Base-by-base conservation (phyloP, 2,797 vertebrate genomes). In the Notolepis coatsorum region DNA sequence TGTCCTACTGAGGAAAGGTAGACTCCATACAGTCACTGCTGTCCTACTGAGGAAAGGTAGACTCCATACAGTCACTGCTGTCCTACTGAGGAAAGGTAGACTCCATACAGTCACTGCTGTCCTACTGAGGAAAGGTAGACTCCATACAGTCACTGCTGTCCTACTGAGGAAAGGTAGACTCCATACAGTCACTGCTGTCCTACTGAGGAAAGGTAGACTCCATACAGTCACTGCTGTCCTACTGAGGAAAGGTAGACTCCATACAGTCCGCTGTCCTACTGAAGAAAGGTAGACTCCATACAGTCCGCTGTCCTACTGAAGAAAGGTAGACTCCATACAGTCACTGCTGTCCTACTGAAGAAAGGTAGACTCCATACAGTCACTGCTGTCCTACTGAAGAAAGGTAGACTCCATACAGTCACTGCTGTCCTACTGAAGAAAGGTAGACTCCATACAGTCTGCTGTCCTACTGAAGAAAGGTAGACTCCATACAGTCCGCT, bases 1-100 rank as follows among this genome's bases (percentile, higher is more conserved):
- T 27, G 96, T 99, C 23, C 93, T 98, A 47, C 92, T 99, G 58
- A 98, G 96, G 89, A 98, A 97, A 96, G 96, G 97, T 98, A 90
- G 0, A 0, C 1, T n/a, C 48, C 8, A 5, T 10, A 4, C 48
- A 25, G n/a, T n/a, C 23, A 12, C 37, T 17, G 52, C 24, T n/a
- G n/a, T n/a, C n/a, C n/a, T n/a, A n/a, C n/a, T n/a, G n/a, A n/a
- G n/a, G n/a, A n/a, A n/a, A n/a, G n/a, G n/a, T n/a, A n/a, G n/a
- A n/a, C n/a, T n/a, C n/a, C n/a, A n/a, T n/a, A n/a, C n/a, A 0
- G 96, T 97, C 37, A 97, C 96, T 0, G 92, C 96, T 27, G 96
- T 99, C 23, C 93, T 98, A 47, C 92, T 99, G 58, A 98, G 96
- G 89, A 98, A 97, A 96, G 96, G 97, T 98, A 90, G 0, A 0